Evolutionary conservation across 1,140 invertebrate genomes (phyloP), one percentile per base, ranked within the genome.

Genomic region (Rhynchophorus ferrugineus): DNA sequence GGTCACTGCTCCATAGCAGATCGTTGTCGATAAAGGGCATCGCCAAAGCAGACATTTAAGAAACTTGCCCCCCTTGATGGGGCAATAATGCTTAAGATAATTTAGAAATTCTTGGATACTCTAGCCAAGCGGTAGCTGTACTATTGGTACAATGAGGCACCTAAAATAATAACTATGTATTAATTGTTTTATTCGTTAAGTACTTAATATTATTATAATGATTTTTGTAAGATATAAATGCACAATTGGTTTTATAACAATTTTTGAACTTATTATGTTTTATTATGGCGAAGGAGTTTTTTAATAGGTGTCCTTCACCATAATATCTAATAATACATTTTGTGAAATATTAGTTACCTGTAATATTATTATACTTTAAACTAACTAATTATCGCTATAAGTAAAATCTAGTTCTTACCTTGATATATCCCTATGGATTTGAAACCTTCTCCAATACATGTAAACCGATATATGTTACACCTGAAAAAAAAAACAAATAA

Each of bases 21-120:
- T 91, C 89, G 78, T 92, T 89, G 76, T 92, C 89, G 74, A 93
- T 91, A 79, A 92, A 93, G 75, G 89, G 89, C 89, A 93, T 93
- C 77, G 79, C 80, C 79, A 78, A 73, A 65, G 78, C 74, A 69
- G 73, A 74, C 73, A 75, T 74, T 64, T 64, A 59, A 71, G 21
- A 47, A 8, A 39, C 51, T 3, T 54, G 51, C 51, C 51, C 51
- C 51, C 51, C 51, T 20, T 11, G 35, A 46, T 42, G 51, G 51
- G 51, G 51, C 51, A 54, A 47, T 46, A 35, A 16, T 19, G 44
- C 20, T 46, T 29, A n/a, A n/a, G n/a, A n/a, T n/a, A n/a, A n/a
- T n/a, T n/a, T n/a, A n/a, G n/a, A n/a, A n/a, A n/a, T n/a, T n/a
- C n/a, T n/a, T n/a, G n/a, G n/a, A n/a, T n/a, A n/a, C n/a, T n/a